A percentile compares a stretch with the other conserved stretches of the same genome.
phyloP scores from a whole-genome alignment of 1,140 invertebrate genomes.

The Chironomus striatipennis region DNA sequence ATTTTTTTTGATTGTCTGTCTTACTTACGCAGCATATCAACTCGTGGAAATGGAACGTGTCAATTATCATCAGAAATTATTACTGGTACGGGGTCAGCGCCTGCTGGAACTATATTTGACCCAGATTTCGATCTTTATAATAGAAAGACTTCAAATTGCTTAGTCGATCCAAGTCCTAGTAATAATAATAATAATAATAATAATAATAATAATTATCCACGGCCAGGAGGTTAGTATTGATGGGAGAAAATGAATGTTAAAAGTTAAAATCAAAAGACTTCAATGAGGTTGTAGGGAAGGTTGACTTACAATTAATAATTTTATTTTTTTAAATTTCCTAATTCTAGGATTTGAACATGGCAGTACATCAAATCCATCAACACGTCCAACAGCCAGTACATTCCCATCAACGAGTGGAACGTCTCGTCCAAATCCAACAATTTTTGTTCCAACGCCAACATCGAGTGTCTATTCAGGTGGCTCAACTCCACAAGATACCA shows the following conservation, averaged over 20 bases:
- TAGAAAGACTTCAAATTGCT: conserved; percentile 44
- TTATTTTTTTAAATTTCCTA: neutral
- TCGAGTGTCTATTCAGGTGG: neutral
- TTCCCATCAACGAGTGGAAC: neutral
- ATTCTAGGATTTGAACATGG: neutral
- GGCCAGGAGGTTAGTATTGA: neutral
- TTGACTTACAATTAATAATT: neutral
- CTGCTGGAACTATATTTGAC: conserved; percentile 42
- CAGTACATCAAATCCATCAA: neutral
- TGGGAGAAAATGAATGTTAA: too few species aligned
- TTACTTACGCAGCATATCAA: conserved; percentile 42
- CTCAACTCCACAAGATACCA: neutral
- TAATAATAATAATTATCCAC: neutral
- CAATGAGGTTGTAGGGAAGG: too few species aligned
- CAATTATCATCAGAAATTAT: conserved; percentile 43
- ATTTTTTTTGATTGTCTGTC: conserved; percentile 5
- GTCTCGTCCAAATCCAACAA: neutral
- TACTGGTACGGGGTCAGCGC: conserved; percentile 38
- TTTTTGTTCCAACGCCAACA: neutral
- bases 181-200: too few species aligned
- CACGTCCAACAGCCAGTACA: conserved; percentile 1
- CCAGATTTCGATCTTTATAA: conserved; percentile 53
- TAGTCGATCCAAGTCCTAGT: conserved; percentile 26
- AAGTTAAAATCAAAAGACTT: too few species aligned
- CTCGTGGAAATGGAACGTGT: conserved; percentile 54